These are phyloP conservation scores for Neodiprion fabricii DNA, from an alignment of 1,140 invertebrate genomes.

Conservation along the genomic window DNA sequence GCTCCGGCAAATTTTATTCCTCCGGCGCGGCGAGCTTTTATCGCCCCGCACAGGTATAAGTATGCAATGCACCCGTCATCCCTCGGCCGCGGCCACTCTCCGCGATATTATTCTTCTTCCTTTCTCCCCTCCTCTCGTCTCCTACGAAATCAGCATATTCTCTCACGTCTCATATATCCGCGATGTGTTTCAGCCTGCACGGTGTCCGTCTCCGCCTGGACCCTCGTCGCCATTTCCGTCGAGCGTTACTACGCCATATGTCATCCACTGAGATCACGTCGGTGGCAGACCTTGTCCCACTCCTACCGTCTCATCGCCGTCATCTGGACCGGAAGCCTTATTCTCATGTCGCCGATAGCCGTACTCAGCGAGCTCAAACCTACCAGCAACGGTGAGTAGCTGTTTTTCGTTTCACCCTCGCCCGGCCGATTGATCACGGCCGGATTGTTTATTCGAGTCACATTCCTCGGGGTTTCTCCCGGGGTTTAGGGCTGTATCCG, in stretches of 20 bases:
- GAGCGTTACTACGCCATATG: conserved; percentile 78
- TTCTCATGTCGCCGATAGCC: conserved; percentile 70
- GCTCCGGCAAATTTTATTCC: no score
- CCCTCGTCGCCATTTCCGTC: conserved; percentile 72
- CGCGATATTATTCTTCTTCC: no score
- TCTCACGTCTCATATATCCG: not conserved
- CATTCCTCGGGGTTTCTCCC: no score
- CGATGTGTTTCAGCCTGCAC: conserved; percentile 64
- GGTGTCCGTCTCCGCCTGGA: conserved; percentile 71
- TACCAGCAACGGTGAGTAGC: conserved; percentile 60
- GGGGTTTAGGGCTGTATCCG: no score
- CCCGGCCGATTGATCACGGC: no score
- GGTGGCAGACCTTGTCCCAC: conserved; percentile 73
- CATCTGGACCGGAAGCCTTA: conserved; percentile 63
- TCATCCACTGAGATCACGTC: conserved; percentile 67
- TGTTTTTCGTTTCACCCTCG: conserved; percentile 15
- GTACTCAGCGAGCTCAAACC: conserved; percentile 69
- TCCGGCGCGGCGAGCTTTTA: no score
- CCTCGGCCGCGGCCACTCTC: no score
- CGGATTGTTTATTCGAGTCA: no score
- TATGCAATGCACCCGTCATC: no score
- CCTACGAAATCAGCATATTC: not conserved
- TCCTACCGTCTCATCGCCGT: conserved; percentile 66
- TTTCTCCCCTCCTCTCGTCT: no score
- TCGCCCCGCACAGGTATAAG: no score